Evolutionary conservation across 2,797 vertebrate genomes (phyloP).

Genomic region (Danio albolineatus): DNA sequence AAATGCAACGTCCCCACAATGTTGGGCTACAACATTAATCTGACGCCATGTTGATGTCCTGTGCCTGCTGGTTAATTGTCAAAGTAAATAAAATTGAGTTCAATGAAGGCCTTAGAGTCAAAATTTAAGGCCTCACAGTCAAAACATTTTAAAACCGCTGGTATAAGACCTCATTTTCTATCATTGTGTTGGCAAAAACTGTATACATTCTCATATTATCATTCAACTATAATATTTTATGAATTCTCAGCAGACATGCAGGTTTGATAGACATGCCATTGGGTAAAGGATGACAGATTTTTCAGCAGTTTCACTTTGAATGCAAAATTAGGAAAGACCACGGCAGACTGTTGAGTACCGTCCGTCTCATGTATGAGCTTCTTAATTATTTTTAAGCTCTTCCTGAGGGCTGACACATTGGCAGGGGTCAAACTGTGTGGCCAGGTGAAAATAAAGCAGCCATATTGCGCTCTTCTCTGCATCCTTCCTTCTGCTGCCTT

Average conservation of each 20-base stretch:
- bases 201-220: background rate
- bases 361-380: conserved; percentile 67
- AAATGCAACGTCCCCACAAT: too few relatives aligned
- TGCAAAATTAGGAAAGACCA: conserved; percentile 6
- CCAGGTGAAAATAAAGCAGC: conserved; percentile 84
- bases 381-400: conserved; percentile 85
- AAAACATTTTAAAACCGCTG: too few relatives aligned
- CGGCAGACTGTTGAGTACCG: conserved; percentile 49
- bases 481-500: conserved; percentile 71
- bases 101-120: background rate
- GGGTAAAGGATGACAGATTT: background rate
- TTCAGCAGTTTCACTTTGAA: background rate
- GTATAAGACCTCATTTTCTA: too few relatives aligned
- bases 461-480: conserved; percentile 79
- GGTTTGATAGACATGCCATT: background rate
- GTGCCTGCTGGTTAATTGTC: too few relatives aligned
- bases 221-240: background rate
- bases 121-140: background rate
- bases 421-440: conserved; percentile 85
- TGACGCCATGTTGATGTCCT: too few relatives aligned
- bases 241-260: background rate
- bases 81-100: too few relatives aligned
- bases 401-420: conserved; percentile 77
- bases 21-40: too few relatives aligned
- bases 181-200: background rate